Evolutionary conservation across 2,797 vertebrate genomes (phyloP).

Genomic region (Ceryle rudis): DNA sequence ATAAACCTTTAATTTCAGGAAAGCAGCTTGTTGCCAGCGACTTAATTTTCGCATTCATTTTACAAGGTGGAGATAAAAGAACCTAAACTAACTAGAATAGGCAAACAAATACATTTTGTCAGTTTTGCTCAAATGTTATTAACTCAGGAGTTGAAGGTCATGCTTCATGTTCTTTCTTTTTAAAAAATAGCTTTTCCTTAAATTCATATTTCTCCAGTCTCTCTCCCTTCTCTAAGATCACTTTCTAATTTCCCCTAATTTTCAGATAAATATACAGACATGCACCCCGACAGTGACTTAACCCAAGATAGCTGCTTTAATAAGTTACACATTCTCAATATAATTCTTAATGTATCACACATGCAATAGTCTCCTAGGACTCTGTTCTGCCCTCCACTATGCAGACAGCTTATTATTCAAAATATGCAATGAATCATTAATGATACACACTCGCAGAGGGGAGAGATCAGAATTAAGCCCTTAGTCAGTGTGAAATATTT

Average conservation of each 20-base stretch:
- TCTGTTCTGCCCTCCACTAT: not conserved
- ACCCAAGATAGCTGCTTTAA: slow-evolving; percentile 22
- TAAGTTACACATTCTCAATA: slow-evolving; percentile 26
- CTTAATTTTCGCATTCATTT: slow-evolving; percentile 41
- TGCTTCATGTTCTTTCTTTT: not conserved
- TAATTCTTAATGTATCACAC: slow-evolving; percentile 48
- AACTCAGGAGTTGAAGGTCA: slow-evolving; percentile 26
- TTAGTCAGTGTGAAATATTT: not conserved
- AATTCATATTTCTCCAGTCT: not conserved
- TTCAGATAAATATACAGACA: not conserved
- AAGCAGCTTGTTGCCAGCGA: not conserved
- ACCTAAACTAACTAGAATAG: not conserved
- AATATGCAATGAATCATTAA: slow-evolving; percentile 68
- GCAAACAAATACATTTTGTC: slow-evolving; percentile 9
- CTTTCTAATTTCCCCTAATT: slow-evolving; percentile 20
- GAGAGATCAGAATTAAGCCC: slow-evolving; percentile 51
- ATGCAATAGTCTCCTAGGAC: slow-evolving; percentile 32
- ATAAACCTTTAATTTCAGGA: not conserved
- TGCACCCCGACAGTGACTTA: not conserved
- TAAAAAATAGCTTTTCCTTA: not conserved
- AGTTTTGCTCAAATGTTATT: not conserved
- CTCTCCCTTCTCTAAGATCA: not conserved
- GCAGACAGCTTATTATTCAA: slow-evolving; percentile 65
- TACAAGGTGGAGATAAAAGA: not conserved
- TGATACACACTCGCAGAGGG: slow-evolving; percentile 10